Evolutionary conservation across 2,797 vertebrate genomes (phyloP).

Genomic region (Strix occidentalis): DNA sequence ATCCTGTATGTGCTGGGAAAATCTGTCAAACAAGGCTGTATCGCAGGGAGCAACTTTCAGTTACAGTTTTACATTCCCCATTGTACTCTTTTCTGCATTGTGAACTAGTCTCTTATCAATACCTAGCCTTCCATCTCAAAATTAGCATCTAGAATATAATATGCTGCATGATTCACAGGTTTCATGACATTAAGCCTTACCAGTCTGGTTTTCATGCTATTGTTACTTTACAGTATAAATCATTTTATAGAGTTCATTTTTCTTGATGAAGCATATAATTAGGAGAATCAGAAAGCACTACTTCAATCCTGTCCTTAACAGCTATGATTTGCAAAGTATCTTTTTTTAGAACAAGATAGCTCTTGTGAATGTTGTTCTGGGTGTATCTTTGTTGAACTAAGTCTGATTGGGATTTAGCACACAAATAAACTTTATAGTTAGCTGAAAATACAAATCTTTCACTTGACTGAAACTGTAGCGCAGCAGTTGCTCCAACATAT

Average conservation of each 20-base stretch:
- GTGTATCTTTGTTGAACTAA: background rate
- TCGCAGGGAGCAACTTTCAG: background rate
- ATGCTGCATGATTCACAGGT: background rate
- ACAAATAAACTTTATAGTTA: background rate
- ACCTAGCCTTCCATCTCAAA: background rate
- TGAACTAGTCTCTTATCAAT: background rate
- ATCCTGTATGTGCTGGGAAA: background rate
- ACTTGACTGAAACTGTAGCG: conserved; percentile 57
- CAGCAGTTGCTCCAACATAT: conserved; percentile 68
- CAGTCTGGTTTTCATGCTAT: background rate
- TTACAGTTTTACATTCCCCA: background rate
- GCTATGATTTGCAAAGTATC: background rate
- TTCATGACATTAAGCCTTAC: background rate
- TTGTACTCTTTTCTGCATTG: background rate
- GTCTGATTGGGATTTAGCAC: background rate
- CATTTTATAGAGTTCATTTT: background rate
- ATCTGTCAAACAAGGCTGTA: background rate
- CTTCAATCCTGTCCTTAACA: background rate
- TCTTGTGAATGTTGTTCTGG: background rate
- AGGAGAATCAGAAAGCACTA: background rate
- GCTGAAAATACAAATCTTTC: conserved; percentile 29
- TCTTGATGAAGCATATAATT: background rate
- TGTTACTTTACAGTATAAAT: background rate
- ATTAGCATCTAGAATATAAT: background rate
- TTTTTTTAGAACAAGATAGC: background rate